These are phyloP conservation scores for Sternotherus odoratus DNA, from an alignment of 2,797 vertebrate species.

Conservation along the genomic window DNA sequence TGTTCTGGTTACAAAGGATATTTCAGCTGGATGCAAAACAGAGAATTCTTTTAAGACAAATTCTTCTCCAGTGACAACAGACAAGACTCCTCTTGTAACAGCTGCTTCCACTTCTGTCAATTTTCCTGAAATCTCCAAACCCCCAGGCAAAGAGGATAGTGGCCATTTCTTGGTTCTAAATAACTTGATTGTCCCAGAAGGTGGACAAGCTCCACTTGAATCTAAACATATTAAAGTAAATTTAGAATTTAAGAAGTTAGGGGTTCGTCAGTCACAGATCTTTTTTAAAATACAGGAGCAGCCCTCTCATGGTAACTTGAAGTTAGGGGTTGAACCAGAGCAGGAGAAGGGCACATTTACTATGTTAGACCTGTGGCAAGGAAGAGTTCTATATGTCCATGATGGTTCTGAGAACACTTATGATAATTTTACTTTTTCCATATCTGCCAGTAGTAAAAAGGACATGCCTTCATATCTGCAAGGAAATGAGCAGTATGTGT, in stretches of 20 bases:
- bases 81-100: constrained; percentile 62
- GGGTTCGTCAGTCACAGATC: constrained; percentile 89
- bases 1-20: constrained; percentile 89
- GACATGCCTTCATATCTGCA: constrained; percentile 83
- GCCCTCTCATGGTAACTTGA: constrained; percentile 86
- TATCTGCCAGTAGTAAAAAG: constrained; percentile 86
- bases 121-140: constrained; percentile 53
- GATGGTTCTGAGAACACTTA: constrained; percentile 89
- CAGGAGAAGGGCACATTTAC: constrained; percentile 86
- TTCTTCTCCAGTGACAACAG: constrained; percentile 46
- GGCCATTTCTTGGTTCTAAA: constrained; percentile 84
- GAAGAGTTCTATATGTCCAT: constrained; percentile 89
- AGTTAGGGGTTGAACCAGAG: constrained; percentile 82
- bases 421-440: constrained; percentile 89
- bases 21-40: constrained; percentile 91
- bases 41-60: constrained; percentile 65
- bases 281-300: constrained; percentile 86
- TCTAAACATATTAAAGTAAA: constrained; percentile 90
- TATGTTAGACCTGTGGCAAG: constrained; percentile 89
- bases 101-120: constrained; percentile 69
- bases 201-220: constrained; percentile 84
- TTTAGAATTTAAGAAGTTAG: constrained; percentile 87
- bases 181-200: constrained; percentile 89
- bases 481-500: constrained; percentile 81
- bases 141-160: constrained; percentile 78